phyloP scores from a whole-genome alignment of 2,113 vertebrate species.

The Harpagus bidentatus region DNA sequence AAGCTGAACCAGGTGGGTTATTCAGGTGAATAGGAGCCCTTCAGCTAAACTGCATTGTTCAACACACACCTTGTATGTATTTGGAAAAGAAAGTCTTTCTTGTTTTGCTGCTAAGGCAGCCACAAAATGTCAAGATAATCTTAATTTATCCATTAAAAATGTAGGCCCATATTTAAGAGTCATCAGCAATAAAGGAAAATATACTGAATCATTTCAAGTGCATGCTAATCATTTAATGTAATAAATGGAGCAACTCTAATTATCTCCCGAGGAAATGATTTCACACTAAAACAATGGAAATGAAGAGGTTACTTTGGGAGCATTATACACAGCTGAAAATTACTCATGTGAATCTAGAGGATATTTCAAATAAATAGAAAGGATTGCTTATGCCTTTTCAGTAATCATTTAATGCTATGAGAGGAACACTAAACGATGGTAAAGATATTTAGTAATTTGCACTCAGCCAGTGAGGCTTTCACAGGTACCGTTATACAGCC shows the following conservation, averaged over 20 bases:
- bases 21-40: slow-evolving; percentile 37
- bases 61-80: slow-evolving; percentile 71
- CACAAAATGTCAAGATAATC: slow-evolving; percentile 76
- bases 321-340: slow-evolving; percentile 75
- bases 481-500: background rate
- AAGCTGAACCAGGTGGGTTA: slow-evolving; percentile 59
- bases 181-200: slow-evolving; percentile 84
- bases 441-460: slow-evolving; percentile 43
- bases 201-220: slow-evolving; percentile 84
- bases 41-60: slow-evolving; percentile 17
- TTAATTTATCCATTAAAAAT: slow-evolving; percentile 81
- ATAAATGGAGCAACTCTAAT: slow-evolving; percentile 88
- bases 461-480: slow-evolving; percentile 26
- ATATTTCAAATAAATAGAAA: slow-evolving; percentile 61
- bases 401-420: slow-evolving; percentile 33
- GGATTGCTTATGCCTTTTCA: slow-evolving; percentile 14
- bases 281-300: slow-evolving; percentile 86
- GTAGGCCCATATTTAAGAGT: slow-evolving; percentile 80
- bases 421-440: slow-evolving; percentile 23
- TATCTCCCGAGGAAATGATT: slow-evolving; percentile 86
- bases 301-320: slow-evolving; percentile 79
- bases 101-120: slow-evolving; percentile 65
- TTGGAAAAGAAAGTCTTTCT: slow-evolving; percentile 73
- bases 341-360: slow-evolving; percentile 69
- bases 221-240: slow-evolving; percentile 86